These are phyloP conservation scores for Notoglanidium macrostoma DNA, from an alignment of 2,797 vertebrate species.

Conservation along the genomic window DNA sequence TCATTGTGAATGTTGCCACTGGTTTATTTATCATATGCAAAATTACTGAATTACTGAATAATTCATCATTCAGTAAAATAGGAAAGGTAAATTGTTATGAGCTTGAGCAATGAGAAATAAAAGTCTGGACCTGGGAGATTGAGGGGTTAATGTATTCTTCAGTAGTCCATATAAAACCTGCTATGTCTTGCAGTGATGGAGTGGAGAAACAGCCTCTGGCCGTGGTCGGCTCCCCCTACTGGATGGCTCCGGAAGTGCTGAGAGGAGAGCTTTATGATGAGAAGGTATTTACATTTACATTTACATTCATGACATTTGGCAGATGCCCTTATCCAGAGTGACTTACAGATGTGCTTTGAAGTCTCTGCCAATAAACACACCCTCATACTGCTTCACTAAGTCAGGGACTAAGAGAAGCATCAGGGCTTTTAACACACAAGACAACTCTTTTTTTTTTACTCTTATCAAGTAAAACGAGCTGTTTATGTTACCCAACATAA, in stretches of 20 bases:
- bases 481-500: neutral
- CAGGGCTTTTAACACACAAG: neutral
- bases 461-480: neutral
- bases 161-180: neutral
- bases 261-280: constrained; percentile 83
- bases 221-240: constrained; percentile 85
- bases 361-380: neutral
- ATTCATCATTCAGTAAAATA: neutral
- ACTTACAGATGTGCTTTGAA: neutral
- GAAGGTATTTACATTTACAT: constrained; percentile 71
- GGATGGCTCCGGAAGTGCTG: constrained; percentile 87
- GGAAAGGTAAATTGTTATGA: neutral
- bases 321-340: neutral
- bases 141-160: neutral
- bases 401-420: neutral
- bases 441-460: neutral
- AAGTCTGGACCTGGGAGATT: neutral
- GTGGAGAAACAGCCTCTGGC: constrained; percentile 78
- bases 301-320: neutral
- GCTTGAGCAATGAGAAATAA: too few relatives aligned
- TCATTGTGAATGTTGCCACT: neutral
- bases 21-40: neutral
- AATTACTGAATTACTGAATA: too few relatives aligned
- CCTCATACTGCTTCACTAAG: neutral
- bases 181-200: constrained; percentile 69